phyloP scores from a whole-genome alignment of 2,888 invertebrate genomes.

The Athrips mouffetella region DNA sequence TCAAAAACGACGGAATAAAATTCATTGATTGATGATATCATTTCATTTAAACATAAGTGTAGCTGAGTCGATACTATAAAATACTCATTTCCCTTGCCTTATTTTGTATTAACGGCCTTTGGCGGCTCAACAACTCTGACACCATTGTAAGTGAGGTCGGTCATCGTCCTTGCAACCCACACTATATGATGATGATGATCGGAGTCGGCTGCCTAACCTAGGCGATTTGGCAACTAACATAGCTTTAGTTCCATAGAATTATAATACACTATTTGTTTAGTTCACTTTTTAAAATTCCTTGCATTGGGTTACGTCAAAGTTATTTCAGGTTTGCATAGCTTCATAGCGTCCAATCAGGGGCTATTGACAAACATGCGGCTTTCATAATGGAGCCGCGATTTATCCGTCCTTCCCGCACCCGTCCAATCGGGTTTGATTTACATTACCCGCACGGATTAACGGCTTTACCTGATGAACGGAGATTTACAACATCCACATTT shows the following conservation, averaged over 20 bases:
- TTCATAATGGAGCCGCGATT: conserved; percentile 56
- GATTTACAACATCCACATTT: conserved; percentile 12
- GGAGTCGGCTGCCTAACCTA: too few species aligned
- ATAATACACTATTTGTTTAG: too few species aligned
- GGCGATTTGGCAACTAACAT: too few species aligned
- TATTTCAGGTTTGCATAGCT: conserved; percentile 59
- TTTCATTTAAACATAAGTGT: neutral
- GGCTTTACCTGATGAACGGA: conserved; percentile 15
- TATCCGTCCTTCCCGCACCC: neutral
- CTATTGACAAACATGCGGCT: conserved; percentile 74
- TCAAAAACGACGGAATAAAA: conserved; percentile 11
- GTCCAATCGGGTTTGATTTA: conserved; percentile 20
- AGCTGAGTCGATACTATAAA: too few species aligned
- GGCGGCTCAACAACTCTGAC: too few species aligned
- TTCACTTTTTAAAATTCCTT: too few species aligned
- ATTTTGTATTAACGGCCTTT: too few species aligned
- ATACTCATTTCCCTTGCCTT: too few species aligned
- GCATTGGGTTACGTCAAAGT: conserved; percentile 25
- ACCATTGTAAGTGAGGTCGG: too few species aligned
- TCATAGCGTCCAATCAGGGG: conserved; percentile 65
- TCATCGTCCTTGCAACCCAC: too few species aligned
- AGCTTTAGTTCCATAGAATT: too few species aligned
- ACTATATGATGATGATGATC: too few species aligned
- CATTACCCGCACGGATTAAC: neutral
- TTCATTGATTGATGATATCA: conserved; percentile 17